These are phyloP conservation scores for Tenrec ecaudatus DNA, from an alignment of 2,113 vertebrate species.

Conservation along the genomic window DNA sequence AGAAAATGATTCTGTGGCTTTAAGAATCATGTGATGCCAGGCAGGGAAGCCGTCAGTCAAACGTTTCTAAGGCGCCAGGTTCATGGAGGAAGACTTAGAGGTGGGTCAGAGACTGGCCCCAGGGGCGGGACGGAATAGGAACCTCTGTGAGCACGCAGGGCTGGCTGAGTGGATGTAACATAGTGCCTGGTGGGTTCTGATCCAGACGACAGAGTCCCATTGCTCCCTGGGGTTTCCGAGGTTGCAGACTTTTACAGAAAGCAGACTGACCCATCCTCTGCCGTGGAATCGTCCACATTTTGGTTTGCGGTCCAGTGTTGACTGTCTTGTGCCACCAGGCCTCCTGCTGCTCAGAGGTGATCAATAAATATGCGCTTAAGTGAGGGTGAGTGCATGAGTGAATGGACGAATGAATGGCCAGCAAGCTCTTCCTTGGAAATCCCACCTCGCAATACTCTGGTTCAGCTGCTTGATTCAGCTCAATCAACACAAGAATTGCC, in stretches of 20 bases:
- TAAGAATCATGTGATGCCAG: background rate
- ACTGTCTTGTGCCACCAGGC: too few relatives aligned
- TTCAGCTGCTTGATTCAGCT: background rate
- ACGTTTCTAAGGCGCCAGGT: background rate
- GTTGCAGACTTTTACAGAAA: too few relatives aligned
- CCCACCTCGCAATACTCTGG: background rate
- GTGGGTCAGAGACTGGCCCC: background rate
- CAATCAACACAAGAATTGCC: background rate
- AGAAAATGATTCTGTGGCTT: background rate
- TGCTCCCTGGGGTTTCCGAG: too few relatives aligned
- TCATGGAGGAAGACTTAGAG: background rate
- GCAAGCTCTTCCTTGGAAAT: slow-evolving; percentile 20
- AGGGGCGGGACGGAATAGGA: background rate
- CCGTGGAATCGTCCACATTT: too few relatives aligned
- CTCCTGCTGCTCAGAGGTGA: too few relatives aligned
- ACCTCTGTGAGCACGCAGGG: background rate
- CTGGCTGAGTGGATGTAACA: too few relatives aligned
- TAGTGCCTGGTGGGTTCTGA: too few relatives aligned
- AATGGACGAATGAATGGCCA: background rate
- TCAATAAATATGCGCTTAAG: background rate
- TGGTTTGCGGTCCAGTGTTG: too few relatives aligned
- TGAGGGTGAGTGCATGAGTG: background rate
- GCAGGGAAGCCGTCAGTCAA: background rate
- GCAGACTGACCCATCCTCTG: too few relatives aligned
- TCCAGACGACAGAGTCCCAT: too few relatives aligned